Conservation (phyloP, 2,888 invertebrate genomes). For the Caenorhabditis afra region DNA sequence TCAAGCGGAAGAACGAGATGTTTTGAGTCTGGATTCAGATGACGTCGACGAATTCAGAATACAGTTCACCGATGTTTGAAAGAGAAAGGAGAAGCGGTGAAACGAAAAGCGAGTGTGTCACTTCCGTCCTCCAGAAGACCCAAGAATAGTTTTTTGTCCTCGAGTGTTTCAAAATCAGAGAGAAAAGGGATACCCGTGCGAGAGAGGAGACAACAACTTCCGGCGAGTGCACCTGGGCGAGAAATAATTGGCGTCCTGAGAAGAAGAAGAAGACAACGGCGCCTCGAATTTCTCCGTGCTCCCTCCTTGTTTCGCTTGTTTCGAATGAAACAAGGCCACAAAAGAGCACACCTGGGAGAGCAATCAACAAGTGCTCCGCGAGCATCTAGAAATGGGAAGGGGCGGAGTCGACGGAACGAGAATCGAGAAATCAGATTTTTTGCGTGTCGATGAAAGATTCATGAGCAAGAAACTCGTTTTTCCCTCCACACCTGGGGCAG, state of each 20-base stretch:
- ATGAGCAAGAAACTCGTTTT: not conserved
- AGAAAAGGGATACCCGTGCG: slow-evolving; percentile 56
- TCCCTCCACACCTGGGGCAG: slow-evolving; percentile 40
- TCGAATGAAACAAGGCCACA: slow-evolving; percentile 26
- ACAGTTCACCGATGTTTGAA: no score
- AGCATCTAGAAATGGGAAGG: slow-evolving; percentile 29
- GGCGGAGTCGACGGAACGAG: slow-evolving; percentile 24
- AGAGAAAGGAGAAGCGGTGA: slow-evolving; percentile 24
- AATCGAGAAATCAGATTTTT: slow-evolving; percentile 2
- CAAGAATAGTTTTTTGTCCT: not conserved
- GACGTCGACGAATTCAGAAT: slow-evolving; percentile 8
- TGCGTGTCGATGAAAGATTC: slow-evolving; percentile 60
- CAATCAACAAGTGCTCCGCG: slow-evolving; percentile 35
- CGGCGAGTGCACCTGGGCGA: slow-evolving; percentile 58
- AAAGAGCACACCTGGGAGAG: slow-evolving; percentile 14
- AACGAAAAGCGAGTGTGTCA: no score
- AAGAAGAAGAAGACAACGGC: no score
- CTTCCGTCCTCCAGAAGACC: no score
- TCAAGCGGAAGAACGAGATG: slow-evolving; percentile 15
- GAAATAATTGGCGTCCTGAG: slow-evolving; percentile 54
- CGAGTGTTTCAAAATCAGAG: slow-evolving; percentile 49
- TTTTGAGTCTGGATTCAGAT: not conserved
- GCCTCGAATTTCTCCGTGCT: slow-evolving; percentile 53
- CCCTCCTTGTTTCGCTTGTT: slow-evolving; percentile 8
- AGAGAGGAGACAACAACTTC: slow-evolving; percentile 50